Conservation (phyloP, 2,888 invertebrate genomes). For the Linyphia triangularis region DNA sequence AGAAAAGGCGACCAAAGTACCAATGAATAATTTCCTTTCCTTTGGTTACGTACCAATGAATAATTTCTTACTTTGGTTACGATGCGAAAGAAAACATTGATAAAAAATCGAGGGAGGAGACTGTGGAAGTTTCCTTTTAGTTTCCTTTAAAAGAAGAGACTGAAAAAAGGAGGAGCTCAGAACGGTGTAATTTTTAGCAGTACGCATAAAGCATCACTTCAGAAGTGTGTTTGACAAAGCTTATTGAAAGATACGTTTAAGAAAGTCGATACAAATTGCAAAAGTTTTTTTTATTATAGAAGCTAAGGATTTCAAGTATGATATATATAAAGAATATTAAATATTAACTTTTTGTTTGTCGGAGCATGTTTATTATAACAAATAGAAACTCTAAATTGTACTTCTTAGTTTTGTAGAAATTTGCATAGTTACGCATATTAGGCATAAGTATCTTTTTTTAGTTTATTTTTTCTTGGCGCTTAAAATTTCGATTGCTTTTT, state of each 20-base stretch:
- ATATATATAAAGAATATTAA: too few relatives aligned
- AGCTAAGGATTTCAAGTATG: too few relatives aligned
- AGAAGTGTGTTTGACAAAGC: conserved; percentile 21
- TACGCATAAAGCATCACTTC: conserved; percentile 22
- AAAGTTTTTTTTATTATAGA: too few relatives aligned
- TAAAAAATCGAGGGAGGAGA: background rate
- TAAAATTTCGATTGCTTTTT: too few relatives aligned
- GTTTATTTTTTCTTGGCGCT: too few relatives aligned
- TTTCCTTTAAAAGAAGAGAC: conserved; percentile 10
- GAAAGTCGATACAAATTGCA: background rate
- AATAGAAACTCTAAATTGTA: too few relatives aligned
- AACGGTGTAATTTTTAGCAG: conserved; percentile 22
- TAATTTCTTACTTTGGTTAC: background rate
- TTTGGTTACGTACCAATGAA: conserved; percentile 36
- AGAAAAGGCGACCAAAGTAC: conserved; percentile 32
- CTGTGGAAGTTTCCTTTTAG: background rate
- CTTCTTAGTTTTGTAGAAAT: too few relatives aligned
- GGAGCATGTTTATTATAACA: too few relatives aligned
- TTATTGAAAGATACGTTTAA: background rate
- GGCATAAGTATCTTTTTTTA: too few relatives aligned
- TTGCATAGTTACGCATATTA: too few relatives aligned
- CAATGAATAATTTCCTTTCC: conserved; percentile 59
- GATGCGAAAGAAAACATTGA: background rate
- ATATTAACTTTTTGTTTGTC: too few relatives aligned
- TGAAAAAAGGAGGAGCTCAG: conserved; percentile 42